Evolutionary conservation across 2,797 vertebrate species (phyloP), one percentile per base, ranked within the genome.

Genomic region (Eutrigla gurnardus): DNA sequence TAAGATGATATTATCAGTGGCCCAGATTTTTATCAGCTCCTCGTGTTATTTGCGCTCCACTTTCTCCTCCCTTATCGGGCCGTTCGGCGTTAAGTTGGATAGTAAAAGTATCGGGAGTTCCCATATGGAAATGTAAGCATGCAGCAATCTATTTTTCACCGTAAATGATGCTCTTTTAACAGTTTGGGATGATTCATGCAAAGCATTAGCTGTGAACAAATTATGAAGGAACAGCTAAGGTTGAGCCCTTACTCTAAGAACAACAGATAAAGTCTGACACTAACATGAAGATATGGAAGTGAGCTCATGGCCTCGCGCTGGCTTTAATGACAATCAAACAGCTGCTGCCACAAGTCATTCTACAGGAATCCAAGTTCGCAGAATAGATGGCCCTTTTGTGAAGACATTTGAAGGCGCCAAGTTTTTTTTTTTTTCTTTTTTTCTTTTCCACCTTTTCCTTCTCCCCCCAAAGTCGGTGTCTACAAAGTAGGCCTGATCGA

Each of bases 401-500:
- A 92, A 93, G 92, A 92, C 84, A 83, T 86, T 85, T 79, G 32
- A 70, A 74, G 80, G 82, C 7, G 85, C 89, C 89, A 90, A 79
- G 63, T 77, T 75, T 59, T 77, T 70, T 75, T 65, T 65, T 55
- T 15, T 7, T 75, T 73, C 57, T 77, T 69, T 69, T 66, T 64
- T 78, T 47, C 9, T 6, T n/a, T 47, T 13, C 57, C 53, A 72
- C 60, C 69, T 77, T 60, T 73, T 80, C 92, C 77, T 77, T 82
- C 17, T 13, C 50, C 88, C 85, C 81, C 90, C 87, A 66, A 92
- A 88, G 92, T 92, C 92, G 90, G 90, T 96, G 95, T 96, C 95
- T 94, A 77, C 92, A 91, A 95, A 93, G 93, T 96, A 95, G 89
- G 90, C 90, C 84, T 91, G 90, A 94, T 92, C 94, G 93, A 96